phyloP scores from a whole-genome alignment of 2,888 invertebrate genomes.

The Cryptosula pallasiana region DNA sequence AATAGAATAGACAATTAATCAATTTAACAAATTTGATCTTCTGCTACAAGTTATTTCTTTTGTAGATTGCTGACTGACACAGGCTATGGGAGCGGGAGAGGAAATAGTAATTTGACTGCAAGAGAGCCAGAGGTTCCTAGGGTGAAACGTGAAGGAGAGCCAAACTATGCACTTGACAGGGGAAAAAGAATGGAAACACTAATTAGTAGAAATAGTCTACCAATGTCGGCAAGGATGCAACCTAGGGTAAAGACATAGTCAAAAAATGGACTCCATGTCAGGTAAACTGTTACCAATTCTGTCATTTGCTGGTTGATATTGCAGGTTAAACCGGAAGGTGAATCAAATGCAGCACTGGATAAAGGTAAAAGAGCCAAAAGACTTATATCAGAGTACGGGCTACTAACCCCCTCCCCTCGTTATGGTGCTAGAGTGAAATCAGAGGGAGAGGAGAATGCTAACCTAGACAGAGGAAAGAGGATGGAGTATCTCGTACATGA shows the following conservation, averaged over 20 bases:
- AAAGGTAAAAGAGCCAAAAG: constrained; percentile 3
- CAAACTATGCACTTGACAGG: constrained; percentile 15
- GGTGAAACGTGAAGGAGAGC: constrained; percentile 23
- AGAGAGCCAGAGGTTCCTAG: constrained; percentile 1
- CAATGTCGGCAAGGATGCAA: background rate
- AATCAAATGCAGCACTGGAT: constrained; percentile 20
- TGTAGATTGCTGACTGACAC: background rate
- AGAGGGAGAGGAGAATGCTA: constrained; percentile 41
- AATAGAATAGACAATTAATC: too few species aligned
- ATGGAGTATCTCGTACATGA: constrained; percentile 36
- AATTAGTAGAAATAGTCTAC: background rate
- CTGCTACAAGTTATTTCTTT: too few species aligned
- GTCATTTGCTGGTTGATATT: background rate
- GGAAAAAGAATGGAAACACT: constrained; percentile 23
- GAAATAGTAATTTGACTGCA: background rate
- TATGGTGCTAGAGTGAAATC: constrained; percentile 37
- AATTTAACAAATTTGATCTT: too few species aligned
- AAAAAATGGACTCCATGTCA: too few species aligned
- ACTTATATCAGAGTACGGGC: constrained; percentile 21
- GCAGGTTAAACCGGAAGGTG: constrained; percentile 24
- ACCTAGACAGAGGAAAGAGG: constrained; percentile 35
- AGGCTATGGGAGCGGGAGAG: constrained; percentile 11
- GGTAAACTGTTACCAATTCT: too few species aligned
- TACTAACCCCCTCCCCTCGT: constrained; percentile 33
- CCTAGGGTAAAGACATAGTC: constrained; percentile 19